Evolutionary conservation across 2,888 invertebrate species (phyloP), one percentile per base, ranked within the genome.

Genomic region (Cataglyphis rosenhaueri): DNA sequence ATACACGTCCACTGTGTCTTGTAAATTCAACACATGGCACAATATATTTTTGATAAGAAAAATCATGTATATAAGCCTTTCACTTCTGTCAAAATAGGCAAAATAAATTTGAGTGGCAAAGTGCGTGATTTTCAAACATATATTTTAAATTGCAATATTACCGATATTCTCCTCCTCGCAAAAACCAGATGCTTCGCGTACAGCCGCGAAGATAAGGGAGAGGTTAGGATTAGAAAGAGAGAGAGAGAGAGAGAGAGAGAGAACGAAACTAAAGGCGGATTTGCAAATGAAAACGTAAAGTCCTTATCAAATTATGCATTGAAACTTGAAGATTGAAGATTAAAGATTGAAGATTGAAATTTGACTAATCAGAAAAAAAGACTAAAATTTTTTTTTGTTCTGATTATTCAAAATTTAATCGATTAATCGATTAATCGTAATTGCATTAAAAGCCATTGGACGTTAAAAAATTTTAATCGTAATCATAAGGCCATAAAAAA

Each of bases 81-180:
- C 12, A 38, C 15, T 6, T 52, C 5, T 4, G 6, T 59, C 4
- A 10, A 52, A 10, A 10, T 15, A 32, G 4, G 18, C 21, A 15
- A 15, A 48, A 0, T 32, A 21, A n/a, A 48, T 44, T 21, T 5
- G 1, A 15, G 15, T 2, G 44, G 15, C 1, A 25, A 1, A 21
- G 5, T 3, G 3, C 1, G 12, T 8, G 4, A 10, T 1, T 1
- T 18, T 10, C 9, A 18, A 48, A 62, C 5, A 8, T n/a, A 35
- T 4, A 35, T 4, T 35, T 35, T 32, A 62, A 74, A 62, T 62
- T 35, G 15, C 1, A 10, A 10, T n/a, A 74, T 74, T 74, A 75
- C 62, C 74, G 6, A 52, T 64, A 48, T 1, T 52, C 9, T 48
- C 32, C 32, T 18, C 25, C 35, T 64, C 15, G 48, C 21, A 3